These are phyloP conservation scores for Spodoptera littoralis DNA, from an alignment of 2,888 invertebrate genomes.

Conservation along the genomic window DNA sequence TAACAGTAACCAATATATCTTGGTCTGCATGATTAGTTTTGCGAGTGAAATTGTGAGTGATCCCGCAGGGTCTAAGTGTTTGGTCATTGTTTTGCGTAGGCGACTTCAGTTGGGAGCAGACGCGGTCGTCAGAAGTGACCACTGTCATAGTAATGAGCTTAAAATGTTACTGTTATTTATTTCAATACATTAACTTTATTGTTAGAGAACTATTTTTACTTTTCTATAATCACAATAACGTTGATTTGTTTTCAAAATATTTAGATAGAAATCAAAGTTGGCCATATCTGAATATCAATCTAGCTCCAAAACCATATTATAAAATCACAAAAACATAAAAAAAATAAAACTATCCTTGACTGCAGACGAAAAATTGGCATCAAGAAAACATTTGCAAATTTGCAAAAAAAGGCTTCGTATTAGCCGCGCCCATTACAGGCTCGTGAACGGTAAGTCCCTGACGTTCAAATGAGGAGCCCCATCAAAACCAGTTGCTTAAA, in stretches of 20 bases:
- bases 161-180: constrained; percentile 32
- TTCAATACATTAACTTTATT: constrained; percentile 2
- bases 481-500: constrained; percentile 61
- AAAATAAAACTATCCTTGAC: too few species aligned
- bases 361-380: too few species aligned
- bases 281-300: too few species aligned
- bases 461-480: constrained; percentile 35
- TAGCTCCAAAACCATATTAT: too few species aligned
- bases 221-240: too few species aligned
- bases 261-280: too few species aligned
- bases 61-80: constrained; percentile 61
- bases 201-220: too few species aligned
- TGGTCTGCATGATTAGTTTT: constrained; percentile 60
- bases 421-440: constrained; percentile 50
- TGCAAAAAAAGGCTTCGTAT: constrained; percentile 48
- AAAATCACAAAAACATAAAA: too few species aligned
- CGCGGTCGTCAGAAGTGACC: constrained; percentile 64
- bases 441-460: constrained; percentile 61
- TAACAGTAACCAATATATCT: constrained; percentile 65
- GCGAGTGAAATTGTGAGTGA: constrained; percentile 39
- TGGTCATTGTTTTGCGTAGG: constrained; percentile 73
- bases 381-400: too few species aligned
- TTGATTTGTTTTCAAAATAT: too few species aligned
- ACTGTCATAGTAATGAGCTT: constrained; percentile 44
- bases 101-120: constrained; percentile 69